Conservation (phyloP, 2,797 vertebrate species). For the Margarornis squamiger region DNA sequence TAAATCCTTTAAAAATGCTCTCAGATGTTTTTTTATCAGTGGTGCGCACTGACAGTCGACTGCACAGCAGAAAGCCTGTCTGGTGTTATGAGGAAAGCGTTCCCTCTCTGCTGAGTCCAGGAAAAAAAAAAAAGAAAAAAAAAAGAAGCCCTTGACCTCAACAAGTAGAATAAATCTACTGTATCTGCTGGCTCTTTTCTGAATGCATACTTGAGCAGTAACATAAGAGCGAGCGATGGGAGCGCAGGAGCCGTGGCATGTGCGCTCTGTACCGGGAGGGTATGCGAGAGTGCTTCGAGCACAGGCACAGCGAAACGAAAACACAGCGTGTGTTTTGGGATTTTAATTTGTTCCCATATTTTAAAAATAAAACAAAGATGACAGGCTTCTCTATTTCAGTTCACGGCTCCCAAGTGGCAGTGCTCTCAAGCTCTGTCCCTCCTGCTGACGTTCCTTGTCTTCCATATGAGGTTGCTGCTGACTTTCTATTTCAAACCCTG, state of each 20-base stretch:
- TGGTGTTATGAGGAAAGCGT: neutral
- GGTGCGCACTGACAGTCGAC: neutral
- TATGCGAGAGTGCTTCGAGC: neutral
- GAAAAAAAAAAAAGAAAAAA: neutral
- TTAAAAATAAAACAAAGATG: neutral
- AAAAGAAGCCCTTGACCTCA: neutral
- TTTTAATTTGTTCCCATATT: neutral
- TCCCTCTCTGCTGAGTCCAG: neutral
- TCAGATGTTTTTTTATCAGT: conserved; percentile 16
- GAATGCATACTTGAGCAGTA: conserved; percentile 67
- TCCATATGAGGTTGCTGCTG: neutral
- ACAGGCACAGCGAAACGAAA: neutral
- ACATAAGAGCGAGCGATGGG: conserved; percentile 14
- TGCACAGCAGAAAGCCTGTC: neutral
- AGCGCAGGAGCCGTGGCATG: conserved; percentile 12
- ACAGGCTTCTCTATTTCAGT: neutral
- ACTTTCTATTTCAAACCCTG: neutral
- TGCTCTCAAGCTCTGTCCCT: neutral
- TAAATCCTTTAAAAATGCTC: conserved; percentile 58
- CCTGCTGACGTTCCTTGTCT: neutral
- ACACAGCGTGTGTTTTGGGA: neutral
- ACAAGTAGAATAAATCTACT: conserved; percentile 53
- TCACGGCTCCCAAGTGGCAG: neutral
- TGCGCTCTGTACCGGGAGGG: neutral
- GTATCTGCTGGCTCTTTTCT: conserved; percentile 62